phyloP scores from a whole-genome alignment of 2,113 vertebrate species.

The Hemiprocne comata region DNA sequence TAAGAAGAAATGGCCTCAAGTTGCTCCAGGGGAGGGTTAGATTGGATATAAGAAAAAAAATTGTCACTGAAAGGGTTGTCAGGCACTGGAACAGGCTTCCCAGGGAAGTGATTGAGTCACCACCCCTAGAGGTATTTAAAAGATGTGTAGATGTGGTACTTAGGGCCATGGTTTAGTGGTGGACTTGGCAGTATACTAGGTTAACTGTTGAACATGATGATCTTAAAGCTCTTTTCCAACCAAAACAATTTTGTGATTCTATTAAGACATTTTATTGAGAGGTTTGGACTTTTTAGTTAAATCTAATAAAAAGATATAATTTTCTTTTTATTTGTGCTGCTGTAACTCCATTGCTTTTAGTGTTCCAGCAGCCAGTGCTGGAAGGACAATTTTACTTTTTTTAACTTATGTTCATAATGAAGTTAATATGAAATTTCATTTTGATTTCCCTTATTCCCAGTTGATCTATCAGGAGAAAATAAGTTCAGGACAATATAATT shows the following conservation, averaged over 20 bases:
- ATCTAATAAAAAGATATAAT: neutral
- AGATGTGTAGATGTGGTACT: no score
- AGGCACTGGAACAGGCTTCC: no score
- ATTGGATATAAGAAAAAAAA: no score
- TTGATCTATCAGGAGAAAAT: neutral
- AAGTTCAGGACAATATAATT: neutral
- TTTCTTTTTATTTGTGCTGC: neutral
- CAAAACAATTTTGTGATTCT: neutral
- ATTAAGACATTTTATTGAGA: neutral
- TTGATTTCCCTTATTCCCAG: neutral
- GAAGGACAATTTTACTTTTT: neutral
- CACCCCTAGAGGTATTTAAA: no score
- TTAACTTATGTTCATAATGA: neutral
- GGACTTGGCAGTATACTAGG: no score
- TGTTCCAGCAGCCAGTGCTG: neutral
- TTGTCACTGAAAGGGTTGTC: no score
- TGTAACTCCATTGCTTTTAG: neutral
- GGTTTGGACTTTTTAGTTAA: neutral
- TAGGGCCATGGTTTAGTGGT: no score
- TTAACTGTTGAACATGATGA: no score
- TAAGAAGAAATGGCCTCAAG: no score
- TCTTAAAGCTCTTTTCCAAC: no score
- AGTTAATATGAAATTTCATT: neutral
- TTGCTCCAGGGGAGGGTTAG: no score
- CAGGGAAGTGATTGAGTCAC: no score